Conservation (phyloP, 2,113 vertebrate species). For the Daubentonia madagascariensis region DNA sequence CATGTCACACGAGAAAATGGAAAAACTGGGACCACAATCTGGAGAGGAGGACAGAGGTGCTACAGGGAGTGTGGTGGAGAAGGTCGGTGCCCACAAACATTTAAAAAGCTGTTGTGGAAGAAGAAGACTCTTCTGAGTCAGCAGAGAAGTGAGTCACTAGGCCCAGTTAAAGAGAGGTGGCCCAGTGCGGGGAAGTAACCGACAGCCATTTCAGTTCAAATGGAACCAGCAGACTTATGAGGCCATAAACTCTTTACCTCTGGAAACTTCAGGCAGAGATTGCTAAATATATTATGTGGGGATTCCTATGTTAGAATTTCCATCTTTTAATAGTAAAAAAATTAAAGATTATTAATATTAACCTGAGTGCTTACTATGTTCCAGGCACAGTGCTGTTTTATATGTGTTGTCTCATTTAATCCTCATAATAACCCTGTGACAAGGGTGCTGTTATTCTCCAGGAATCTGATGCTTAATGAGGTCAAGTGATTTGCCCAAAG, state of each 20-base stretch:
- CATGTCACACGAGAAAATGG: neutral
- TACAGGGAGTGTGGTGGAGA: neutral
- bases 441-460: neutral
- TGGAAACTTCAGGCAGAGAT: neutral
- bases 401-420: neutral
- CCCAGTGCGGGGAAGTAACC: neutral
- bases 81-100: neutral
- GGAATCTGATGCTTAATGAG: neutral
- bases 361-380: neutral
- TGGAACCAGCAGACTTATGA: neutral
- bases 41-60: neutral
- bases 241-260: neutral
- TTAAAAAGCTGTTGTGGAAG: neutral
- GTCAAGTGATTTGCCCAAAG: neutral
- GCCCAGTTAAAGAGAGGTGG: neutral
- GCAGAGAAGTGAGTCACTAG: neutral
- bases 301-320: neutral
- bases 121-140: neutral
- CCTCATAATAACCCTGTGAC: neutral
- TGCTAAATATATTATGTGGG: neutral
- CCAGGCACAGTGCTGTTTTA: neutral
- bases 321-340: neutral
- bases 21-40: rapidly evolving
- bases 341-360: neutral
- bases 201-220: neutral